Base-by-base conservation (phyloP, 2,113 vertebrate species). In the Nesogale talazaci region DNA sequence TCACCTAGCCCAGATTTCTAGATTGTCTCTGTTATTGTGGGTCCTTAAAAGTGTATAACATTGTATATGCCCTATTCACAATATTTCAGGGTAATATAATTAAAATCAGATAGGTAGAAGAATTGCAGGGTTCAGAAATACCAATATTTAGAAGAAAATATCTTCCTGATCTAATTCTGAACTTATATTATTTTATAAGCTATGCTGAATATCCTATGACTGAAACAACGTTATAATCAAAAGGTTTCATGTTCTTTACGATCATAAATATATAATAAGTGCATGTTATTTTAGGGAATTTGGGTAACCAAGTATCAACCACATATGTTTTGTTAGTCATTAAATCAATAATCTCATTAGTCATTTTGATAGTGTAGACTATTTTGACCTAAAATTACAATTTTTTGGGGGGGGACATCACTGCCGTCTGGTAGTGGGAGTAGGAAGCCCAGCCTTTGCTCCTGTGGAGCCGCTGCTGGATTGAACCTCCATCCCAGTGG, bases 111-210 rank as follows among this genome's bases (percentile, higher is more conserved):
- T 31, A 95, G 34, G 23, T 52, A 75, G 27, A 90, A 89, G 15
- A 86, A 90, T 29, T 72, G n/a, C 11, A 81, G 67, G 14, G 69
- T 46, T 90, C 74, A 61, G 20, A 85, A 80, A 78, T 93, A 81
- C 90, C 29, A 93, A 52, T 34, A 93, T 86, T 67, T 78, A 72
- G 72, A 90, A 82, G 52, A 74, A 1, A 85, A 69, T 84, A 87
- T 85, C 52, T 90, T 96, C 16, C 72, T 90, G 25, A 92, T 75
- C 61, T 86, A 81, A 92, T 86, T 34, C 1, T 77, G 9, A 63
- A 76, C 20, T 79, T 89, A 52, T 31, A 63, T 92, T 86, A 92
- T 83, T 91, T 93, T 72, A 36, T 46, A 79, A n/a, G 29, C 38
- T 86, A 1, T 74, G 34, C 29, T 77, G 56, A 85, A 52, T 70